These are phyloP conservation scores for Cotesia vestalis DNA, from an alignment of 1,140 invertebrate genomes.

Conservation along the genomic window DNA sequence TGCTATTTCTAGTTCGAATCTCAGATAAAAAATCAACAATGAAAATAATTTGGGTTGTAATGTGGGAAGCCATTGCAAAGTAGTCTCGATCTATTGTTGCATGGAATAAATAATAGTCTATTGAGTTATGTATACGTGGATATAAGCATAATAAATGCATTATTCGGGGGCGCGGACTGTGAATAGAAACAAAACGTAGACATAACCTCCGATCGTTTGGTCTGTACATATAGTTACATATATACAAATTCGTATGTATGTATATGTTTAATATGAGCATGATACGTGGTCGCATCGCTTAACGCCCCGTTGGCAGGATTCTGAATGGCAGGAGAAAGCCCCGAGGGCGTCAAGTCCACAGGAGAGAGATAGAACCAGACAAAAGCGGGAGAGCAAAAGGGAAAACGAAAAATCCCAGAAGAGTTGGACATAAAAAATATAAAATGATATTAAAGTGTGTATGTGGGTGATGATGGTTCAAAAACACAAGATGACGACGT, in stretches of 20 bases:
- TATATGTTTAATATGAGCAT: not conserved
- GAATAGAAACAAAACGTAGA: slow-evolving; percentile 16
- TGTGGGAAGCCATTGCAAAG: too few relatives aligned
- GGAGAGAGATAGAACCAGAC: not conserved
- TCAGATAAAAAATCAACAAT: too few relatives aligned
- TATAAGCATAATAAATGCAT: not conserved
- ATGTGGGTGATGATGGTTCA: slow-evolving; percentile 8
- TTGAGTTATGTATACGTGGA: slow-evolving; percentile 13
- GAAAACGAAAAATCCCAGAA: too few relatives aligned
- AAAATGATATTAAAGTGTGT: not conserved
- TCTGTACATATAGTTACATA: not conserved
- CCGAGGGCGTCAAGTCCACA: not conserved
- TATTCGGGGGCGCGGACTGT: slow-evolving; percentile 17
- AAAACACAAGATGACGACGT: slow-evolving; percentile 22
- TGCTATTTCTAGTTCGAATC: too few relatives aligned
- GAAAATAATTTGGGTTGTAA: too few relatives aligned
- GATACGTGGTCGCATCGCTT: slow-evolving; percentile 20
- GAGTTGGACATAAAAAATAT: not conserved
- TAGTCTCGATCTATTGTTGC: slow-evolving; percentile 7
- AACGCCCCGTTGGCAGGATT: slow-evolving; percentile 15
- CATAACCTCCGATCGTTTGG: slow-evolving; percentile 2
- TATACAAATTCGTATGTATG: not conserved
- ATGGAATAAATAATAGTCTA: slow-evolving; percentile 6
- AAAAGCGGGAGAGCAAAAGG: not conserved
- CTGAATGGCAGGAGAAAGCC: slow-evolving; percentile 25